Evolutionary conservation across 1,140 invertebrate genomes (phyloP), one percentile per base, ranked within the genome.

Genomic region (Papilio dardanus): DNA sequence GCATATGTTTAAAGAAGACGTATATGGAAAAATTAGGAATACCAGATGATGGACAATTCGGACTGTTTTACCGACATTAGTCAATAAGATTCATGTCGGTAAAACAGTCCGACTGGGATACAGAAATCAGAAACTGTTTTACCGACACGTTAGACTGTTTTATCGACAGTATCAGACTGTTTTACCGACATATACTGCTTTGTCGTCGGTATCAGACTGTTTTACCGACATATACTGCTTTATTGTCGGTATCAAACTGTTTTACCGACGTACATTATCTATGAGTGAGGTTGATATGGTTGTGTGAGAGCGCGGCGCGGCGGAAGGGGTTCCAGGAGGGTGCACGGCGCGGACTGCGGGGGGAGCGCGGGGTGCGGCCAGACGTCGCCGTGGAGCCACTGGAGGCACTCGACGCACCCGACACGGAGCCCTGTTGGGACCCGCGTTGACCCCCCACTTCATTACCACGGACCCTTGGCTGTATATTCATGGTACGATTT

Each of bases 241-340:
- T 46, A 46, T 16, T 16, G 40, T 16, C 40, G 40, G 2, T 37
- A 7, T 7, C 7, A 7, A 1, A 37, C 35, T 3, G 3, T 42
- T 16, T 42, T n/a, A 42, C n/a, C 16, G 42, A 54, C 19, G 21
- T 24, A 58, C 24, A 58, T 28, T 86, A 92, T 88, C 92, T 88
- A 74, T 93, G 93, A 50, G 93, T 91, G 71, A 93, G 88, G 75
- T 93, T 93, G 30, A 85, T 88, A 31, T 93, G 91, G 78, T 83
- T 88, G 76, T 77, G 65, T 33, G 65, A 50, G 19, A 75, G 67
- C 81, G 77, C 87, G 88, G 88, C 78, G 1, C 92, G 77, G 4
- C 88, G 81, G 85, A 94, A 94, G 0, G 93, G 93, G 81, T 94
- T 94, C 93, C 93, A 94, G 24, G 92, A 93, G 16, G 92, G 92